Conservation (phyloP, 2,888 invertebrate species). For the Cryptocheilus praepositus region DNA sequence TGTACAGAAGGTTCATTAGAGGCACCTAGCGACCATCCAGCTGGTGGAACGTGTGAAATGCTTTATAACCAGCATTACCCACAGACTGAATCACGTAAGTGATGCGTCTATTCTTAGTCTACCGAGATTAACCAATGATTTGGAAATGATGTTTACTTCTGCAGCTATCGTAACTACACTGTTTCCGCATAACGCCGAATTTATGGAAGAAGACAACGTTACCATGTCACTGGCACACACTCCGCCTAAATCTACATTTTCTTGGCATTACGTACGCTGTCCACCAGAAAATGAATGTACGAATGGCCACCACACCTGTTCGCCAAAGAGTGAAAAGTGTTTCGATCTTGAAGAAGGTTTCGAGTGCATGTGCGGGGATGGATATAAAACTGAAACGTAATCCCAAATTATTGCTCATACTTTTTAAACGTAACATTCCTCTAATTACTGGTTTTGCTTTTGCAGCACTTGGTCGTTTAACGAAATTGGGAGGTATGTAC, state of each 20-base stretch:
- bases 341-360: slow-evolving; percentile 89
- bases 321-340: slow-evolving; percentile 90
- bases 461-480: slow-evolving; percentile 61
- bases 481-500: slow-evolving; percentile 63
- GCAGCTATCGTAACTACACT: slow-evolving; percentile 50
- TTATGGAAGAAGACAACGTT: slow-evolving; percentile 50
- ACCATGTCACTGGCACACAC: slow-evolving; percentile 49
- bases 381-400: slow-evolving; percentile 80
- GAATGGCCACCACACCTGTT: slow-evolving; percentile 94
- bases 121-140: background rate
- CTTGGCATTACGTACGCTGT: slow-evolving; percentile 93
- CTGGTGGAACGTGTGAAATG: slow-evolving; percentile 76
- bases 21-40: slow-evolving; percentile 80
- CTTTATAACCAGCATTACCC: slow-evolving; percentile 71
- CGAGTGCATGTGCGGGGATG: slow-evolving; percentile 88
- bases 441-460: slow-evolving; percentile 26
- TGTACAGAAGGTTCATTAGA: slow-evolving; percentile 90
- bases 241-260: slow-evolving; percentile 75
- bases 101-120: background rate
- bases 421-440: slow-evolving; percentile 1
- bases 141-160: slow-evolving; percentile 19
- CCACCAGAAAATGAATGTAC: slow-evolving; percentile 95
- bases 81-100: slow-evolving; percentile 56
- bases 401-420: slow-evolving; percentile 63
- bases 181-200: slow-evolving; percentile 45